Evolutionary conservation across 2,797 vertebrate genomes (phyloP).

Genomic region (Alca torda): DNA sequence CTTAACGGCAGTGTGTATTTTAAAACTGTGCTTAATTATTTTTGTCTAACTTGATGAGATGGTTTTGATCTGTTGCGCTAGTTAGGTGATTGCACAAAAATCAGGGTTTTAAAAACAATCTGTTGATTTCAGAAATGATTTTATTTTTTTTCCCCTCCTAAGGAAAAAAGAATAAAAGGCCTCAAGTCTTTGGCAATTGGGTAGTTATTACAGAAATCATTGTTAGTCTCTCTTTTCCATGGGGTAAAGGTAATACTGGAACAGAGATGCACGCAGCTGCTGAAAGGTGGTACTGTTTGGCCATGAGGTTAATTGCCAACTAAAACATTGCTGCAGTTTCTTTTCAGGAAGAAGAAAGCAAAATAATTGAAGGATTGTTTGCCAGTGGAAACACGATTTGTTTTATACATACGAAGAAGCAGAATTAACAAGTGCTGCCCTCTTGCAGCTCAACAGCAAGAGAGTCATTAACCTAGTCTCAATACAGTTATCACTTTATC

Average conservation of each 20-base stretch:
- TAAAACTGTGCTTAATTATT: not conserved
- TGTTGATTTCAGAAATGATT: not conserved
- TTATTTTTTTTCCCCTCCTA: rapidly evolving
- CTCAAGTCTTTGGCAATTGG: not conserved
- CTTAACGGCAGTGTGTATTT: not conserved
- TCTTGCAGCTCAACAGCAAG: not conserved
- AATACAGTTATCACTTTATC: not conserved
- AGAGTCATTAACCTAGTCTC: not conserved
- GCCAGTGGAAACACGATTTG: not conserved
- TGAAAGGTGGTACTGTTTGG: not conserved
- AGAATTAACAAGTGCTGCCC: not conserved
- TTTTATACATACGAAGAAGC: not conserved
- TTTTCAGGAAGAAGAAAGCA: not conserved
- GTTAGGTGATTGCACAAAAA: not conserved
- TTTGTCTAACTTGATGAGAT: not conserved
- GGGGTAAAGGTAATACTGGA: not conserved
- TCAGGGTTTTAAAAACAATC: not conserved
- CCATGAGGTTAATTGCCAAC: not conserved
- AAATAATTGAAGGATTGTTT: not conserved
- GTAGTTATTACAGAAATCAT: not conserved
- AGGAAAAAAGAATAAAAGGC: not conserved
- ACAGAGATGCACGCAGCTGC: not conserved
- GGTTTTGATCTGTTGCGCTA: not conserved
- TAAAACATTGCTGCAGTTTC: not conserved
- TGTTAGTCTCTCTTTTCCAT: not conserved